Conservation (phyloP, 2,888 invertebrate genomes). For the Pherbina coryleti region DNA sequence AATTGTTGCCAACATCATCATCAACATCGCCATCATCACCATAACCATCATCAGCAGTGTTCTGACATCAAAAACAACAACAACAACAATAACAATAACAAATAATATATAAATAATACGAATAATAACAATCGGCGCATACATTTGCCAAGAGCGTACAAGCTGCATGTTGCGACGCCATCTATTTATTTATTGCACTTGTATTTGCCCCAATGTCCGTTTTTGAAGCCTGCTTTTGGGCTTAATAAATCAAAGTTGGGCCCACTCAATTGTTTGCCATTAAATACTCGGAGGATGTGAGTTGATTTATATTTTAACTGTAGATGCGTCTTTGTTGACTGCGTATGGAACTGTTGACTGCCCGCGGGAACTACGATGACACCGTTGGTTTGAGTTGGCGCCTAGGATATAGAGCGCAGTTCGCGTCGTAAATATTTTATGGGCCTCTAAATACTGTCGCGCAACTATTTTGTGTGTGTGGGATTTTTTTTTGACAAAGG, state of each 20-base stretch:
- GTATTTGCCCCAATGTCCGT: not conserved
- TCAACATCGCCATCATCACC: not conserved
- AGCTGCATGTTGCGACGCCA: not conserved
- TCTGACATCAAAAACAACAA: not conserved
- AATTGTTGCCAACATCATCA: not conserved
- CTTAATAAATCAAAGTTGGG: not conserved
- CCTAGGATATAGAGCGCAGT: not conserved
- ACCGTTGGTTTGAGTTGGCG: not conserved
- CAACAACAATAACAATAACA: not conserved
- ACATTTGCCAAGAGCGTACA: not conserved
- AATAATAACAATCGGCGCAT: slow-evolving; percentile 1
- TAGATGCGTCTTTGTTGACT: slow-evolving; percentile 16
- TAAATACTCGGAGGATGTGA: not conserved
- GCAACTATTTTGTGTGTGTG: no score
- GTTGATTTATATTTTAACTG: slow-evolving; percentile 23
- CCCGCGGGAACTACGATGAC: not conserved
- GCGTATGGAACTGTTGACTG: not conserved
- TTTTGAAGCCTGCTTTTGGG: slow-evolving; percentile 8
- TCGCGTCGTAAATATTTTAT: not conserved
- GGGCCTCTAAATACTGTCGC: no score
- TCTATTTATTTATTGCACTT: slow-evolving; percentile 20
- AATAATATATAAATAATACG: not conserved
- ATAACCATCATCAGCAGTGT: not conserved
- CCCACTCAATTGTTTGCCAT: not conserved
- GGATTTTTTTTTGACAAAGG: no score